Evolutionary conservation across 2,888 invertebrate genomes (phyloP).

Genomic region (Erebia palarica): DNA sequence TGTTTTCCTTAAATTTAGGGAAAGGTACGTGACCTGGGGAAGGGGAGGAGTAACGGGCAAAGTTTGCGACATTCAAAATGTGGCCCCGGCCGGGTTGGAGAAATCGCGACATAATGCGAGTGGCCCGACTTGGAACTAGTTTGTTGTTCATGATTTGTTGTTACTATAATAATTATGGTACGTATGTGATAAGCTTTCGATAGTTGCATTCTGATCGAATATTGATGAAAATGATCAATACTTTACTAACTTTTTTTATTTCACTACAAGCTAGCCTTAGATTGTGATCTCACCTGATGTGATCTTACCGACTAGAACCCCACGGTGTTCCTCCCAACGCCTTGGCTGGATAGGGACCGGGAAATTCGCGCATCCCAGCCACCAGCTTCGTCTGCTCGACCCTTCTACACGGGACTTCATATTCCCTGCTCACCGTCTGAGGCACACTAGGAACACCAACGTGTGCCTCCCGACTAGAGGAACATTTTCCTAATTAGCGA

Average conservation of each 20-base stretch:
- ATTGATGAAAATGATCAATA: background rate
- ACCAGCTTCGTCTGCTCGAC: no score
- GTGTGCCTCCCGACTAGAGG: no score
- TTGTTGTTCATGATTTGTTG: slow-evolving; percentile 44
- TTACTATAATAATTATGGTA: slow-evolving; percentile 33
- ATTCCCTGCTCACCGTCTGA: no score
- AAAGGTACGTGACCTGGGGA: slow-evolving; percentile 70
- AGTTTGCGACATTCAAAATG: slow-evolving; percentile 59
- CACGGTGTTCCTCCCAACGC: no score
- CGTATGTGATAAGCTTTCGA: slow-evolving; percentile 25
- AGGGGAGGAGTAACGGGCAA: slow-evolving; percentile 64
- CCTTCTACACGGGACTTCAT: no score
- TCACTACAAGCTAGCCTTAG: no score
- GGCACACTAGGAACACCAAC: no score
- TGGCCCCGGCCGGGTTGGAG: slow-evolving; percentile 38
- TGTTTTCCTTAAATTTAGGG: slow-evolving; percentile 77
- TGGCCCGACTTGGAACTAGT: slow-evolving; percentile 45
- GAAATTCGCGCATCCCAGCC: no score
- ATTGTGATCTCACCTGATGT: no score
- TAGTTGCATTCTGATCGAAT: background rate
- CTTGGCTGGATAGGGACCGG: no score
- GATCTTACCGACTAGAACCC: no score
- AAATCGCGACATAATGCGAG: slow-evolving; percentile 39
- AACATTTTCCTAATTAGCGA: no score
- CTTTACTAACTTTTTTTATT: background rate